Conservation (phyloP, 2,113 vertebrate genomes). For the Haemorhous mexicanus region DNA sequence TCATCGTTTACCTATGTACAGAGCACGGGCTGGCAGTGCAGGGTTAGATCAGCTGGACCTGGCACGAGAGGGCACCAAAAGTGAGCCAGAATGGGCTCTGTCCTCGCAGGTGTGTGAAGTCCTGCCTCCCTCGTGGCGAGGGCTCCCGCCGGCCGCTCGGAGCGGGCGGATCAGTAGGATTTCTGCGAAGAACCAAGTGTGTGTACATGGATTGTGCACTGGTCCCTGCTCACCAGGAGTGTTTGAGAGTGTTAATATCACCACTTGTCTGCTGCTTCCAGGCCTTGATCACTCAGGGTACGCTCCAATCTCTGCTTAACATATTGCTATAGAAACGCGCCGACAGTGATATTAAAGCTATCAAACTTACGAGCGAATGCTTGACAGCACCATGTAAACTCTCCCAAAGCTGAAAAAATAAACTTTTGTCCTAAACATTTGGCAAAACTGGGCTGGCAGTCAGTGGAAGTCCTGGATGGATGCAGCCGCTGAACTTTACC, state of each 20-base stretch:
- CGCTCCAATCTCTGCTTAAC: not conserved
- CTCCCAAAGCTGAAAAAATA: conserved; percentile 56
- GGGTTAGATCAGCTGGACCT: not conserved
- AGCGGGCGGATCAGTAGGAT: not conserved
- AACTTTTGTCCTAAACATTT: conserved; percentile 56
- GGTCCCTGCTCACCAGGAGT: conserved; percentile 25
- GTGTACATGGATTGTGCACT: not conserved
- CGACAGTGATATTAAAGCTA: conserved; percentile 61
- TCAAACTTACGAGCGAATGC: conserved; percentile 13
- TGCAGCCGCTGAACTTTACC: conserved; percentile 67
- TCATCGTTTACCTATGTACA: not conserved
- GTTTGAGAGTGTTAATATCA: conserved; percentile 52
- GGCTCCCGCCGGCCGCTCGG: not conserved
- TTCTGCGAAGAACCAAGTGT: not conserved
- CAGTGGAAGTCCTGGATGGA: conserved; percentile 29
- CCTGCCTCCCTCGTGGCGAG: not conserved
- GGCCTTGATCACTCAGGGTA: not conserved
- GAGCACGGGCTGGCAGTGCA: not conserved
- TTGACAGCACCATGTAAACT: conserved; percentile 51
- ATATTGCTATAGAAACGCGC: conserved; percentile 7
- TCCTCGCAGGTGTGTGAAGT: not conserved
- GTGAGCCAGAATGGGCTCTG: not conserved
- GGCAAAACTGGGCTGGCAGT: conserved; percentile 49
- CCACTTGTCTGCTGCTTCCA: not conserved
- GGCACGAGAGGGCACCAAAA: not conserved